Percentiles rank a stretch among this genome's conserved stretches.
phyloP scores from a whole-genome alignment of 2,113 vertebrate genomes.

The Heterotilapia buettikoferi region DNA sequence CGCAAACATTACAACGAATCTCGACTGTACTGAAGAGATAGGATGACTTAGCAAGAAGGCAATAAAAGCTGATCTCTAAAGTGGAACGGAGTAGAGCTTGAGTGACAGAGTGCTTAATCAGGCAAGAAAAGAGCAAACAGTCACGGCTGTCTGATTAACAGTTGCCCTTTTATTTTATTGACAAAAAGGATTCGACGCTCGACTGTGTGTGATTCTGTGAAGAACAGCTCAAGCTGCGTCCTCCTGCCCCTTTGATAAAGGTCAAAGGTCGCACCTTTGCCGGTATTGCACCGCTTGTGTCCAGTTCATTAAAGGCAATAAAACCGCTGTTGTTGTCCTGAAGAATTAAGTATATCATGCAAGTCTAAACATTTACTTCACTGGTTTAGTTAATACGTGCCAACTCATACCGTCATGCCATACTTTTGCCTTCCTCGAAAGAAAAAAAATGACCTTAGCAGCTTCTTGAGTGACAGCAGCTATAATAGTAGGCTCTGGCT shows the following conservation, averaged over 20 bases:
- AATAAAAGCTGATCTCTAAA: neutral
- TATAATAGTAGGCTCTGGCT: neutral
- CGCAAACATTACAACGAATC: neutral
- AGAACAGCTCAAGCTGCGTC: neutral
- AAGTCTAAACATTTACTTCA: neutral
- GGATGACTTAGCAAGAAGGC: neutral
- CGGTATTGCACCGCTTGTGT: neutral
- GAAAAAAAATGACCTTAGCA: neutral
- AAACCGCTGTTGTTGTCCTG: constrained; percentile 45
- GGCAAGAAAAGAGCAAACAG: constrained; percentile 47
- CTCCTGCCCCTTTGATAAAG: neutral
- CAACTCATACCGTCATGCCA: constrained; percentile 49
- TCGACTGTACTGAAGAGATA: neutral
- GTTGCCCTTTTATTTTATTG: constrained; percentile 49
- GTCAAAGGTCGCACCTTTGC: neutral
- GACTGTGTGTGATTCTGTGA: neutral
- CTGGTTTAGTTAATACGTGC: constrained; percentile 25
- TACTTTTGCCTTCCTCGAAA: constrained; percentile 82
- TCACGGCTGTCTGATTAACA: constrained; percentile 43
- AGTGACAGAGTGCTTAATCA: constrained; percentile 36
- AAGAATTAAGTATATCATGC: constrained; percentile 11
- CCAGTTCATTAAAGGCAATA: neutral
- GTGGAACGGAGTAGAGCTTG: constrained; percentile 7
- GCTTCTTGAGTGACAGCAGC: neutral
- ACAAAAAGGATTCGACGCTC: constrained; percentile 30